These are phyloP conservation scores for Sepiola atlantica DNA, from an alignment of 2,888 invertebrate genomes.

Conservation along the genomic window DNA sequence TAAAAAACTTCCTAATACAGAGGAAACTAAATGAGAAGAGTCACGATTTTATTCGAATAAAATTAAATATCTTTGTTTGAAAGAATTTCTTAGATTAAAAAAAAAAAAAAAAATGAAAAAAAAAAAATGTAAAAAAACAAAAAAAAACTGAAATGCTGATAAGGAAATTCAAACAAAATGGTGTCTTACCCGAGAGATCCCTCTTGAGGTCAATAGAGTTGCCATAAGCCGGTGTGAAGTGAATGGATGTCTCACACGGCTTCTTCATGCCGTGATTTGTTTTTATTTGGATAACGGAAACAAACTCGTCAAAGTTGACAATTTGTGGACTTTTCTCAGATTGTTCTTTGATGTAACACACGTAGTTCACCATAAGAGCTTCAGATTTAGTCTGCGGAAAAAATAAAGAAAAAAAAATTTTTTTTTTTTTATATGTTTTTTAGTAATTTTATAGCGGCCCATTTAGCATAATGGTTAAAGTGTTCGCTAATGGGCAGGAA, in stretches of 20 bases:
- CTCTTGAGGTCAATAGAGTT: constrained; percentile 60
- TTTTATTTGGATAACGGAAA: constrained; percentile 59
- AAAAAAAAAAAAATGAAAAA: too few species aligned
- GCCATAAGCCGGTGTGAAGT: constrained; percentile 66
- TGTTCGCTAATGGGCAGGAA: too few species aligned
- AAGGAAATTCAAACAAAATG: neutral
- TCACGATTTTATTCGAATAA: too few species aligned
- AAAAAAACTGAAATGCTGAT: too few species aligned
- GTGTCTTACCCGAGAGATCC: constrained; percentile 61
- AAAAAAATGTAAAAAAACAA: too few species aligned
- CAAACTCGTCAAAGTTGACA: constrained; percentile 64
- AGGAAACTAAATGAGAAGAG: too few species aligned
- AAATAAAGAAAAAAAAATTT: neutral
- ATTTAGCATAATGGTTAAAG: too few species aligned
- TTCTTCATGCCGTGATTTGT: constrained; percentile 69
- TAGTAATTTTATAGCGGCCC: too few species aligned
- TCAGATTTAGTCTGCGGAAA: constrained; percentile 59
- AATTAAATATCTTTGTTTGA: too few species aligned
- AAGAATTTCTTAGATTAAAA: too few species aligned
- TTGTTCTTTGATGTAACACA: constrained; percentile 69
- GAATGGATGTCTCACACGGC: constrained; percentile 62
- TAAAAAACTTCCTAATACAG: too few species aligned
- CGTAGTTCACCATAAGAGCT: constrained; percentile 64
- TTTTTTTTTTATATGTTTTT: too few species aligned
- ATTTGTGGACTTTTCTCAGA: constrained; percentile 60